These are phyloP conservation scores for Caloenas nicobarica DNA, from an alignment of 2,113 vertebrate species.

Conservation along the genomic window DNA sequence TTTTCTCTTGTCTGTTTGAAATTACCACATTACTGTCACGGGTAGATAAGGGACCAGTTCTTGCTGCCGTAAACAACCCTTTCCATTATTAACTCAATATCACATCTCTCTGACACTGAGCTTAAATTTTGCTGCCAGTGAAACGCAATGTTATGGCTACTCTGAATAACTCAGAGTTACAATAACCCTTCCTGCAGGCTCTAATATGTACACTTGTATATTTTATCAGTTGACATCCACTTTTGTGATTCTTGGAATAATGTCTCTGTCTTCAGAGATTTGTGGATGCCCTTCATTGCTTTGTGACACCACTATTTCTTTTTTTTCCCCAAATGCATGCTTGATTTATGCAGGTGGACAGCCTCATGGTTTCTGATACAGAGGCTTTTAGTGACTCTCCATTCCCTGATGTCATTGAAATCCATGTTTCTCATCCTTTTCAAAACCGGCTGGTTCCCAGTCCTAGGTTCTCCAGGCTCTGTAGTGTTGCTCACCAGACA, in stretches of 20 bases:
- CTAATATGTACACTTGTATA: background rate
- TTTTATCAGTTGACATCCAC: background rate
- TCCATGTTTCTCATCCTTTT: background rate
- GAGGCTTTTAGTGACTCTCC: background rate
- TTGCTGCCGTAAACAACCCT: background rate
- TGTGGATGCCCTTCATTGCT: background rate
- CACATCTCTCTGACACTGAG: background rate
- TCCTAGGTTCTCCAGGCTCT: background rate
- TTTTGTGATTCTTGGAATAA: background rate
- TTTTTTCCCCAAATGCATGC: background rate
- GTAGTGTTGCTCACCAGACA: background rate
- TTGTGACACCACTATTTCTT: background rate
- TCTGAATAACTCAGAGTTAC: background rate
- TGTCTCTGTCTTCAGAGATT: background rate
- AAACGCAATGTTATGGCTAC: background rate
- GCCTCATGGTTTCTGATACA: background rate
- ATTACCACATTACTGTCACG: background rate
- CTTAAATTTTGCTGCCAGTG: background rate
- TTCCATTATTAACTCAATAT: background rate
- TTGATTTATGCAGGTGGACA: background rate
- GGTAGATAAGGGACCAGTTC: background rate
- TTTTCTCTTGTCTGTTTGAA: background rate
- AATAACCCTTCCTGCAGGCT: background rate
- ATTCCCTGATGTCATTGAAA: background rate
- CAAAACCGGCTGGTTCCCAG: background rate